Conservation (phyloP, 2,113 vertebrate species). For the Rhombomys opimus region DNA sequence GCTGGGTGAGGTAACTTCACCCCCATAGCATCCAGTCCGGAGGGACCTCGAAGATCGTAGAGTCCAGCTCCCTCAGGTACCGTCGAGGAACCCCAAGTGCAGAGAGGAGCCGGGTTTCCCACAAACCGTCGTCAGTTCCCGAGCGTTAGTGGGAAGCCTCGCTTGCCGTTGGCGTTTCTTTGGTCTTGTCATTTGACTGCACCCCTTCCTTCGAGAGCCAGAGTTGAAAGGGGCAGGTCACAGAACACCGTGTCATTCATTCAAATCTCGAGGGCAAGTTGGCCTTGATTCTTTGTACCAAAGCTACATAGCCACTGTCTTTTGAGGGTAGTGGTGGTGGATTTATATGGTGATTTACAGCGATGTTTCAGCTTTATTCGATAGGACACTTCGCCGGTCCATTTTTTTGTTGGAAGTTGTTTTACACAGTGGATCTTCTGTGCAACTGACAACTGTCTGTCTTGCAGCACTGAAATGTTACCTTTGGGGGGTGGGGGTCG, state of each 20-base stretch:
- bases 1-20: conserved; percentile 90
- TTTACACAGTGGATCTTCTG: not conserved
- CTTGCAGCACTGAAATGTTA: not conserved
- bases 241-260: conserved; percentile 26
- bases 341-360: not conserved
- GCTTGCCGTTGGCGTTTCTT: not conserved
- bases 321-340: conserved; percentile 20
- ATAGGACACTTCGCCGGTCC: not conserved
- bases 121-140: not conserved
- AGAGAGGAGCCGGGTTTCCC: not conserved
- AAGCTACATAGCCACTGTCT: conserved; percentile 52
- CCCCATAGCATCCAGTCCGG: not conserved
- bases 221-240: not conserved
- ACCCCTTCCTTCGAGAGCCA: not conserved
- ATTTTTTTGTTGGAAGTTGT: conserved; percentile 23
- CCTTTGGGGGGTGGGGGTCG: not conserved
- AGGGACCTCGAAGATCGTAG: not conserved
- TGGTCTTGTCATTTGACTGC: not conserved
- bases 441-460: not conserved
- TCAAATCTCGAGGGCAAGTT: conserved; percentile 59
- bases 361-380: conserved; percentile 56
- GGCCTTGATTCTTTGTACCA: conserved; percentile 71
- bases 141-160: not conserved
- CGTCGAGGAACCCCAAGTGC: not conserved
- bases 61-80: not conserved